Conservation (phyloP, 2,797 vertebrate genomes). For the Erethizon dorsatum region DNA sequence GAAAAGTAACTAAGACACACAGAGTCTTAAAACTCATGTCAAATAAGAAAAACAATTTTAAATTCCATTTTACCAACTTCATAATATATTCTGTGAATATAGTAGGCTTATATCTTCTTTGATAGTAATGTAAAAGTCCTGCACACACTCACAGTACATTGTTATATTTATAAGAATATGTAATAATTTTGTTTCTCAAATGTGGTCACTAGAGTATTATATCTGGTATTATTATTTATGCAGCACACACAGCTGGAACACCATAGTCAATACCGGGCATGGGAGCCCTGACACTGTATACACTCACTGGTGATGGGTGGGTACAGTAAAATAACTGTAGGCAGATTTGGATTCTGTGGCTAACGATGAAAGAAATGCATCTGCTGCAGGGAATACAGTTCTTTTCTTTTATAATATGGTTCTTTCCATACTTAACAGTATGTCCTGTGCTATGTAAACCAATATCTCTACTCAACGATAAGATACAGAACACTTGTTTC, state of each 20-base stretch:
- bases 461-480: background rate
- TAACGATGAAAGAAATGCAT: background rate
- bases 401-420: background rate
- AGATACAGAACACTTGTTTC: background rate
- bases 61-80: background rate
- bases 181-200: conserved; percentile 31
- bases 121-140: background rate
- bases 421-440: conserved; percentile 41
- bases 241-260: background rate
- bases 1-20: background rate
- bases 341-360: background rate
- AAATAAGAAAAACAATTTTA: conserved; percentile 49
- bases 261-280: background rate
- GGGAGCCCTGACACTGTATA: background rate
- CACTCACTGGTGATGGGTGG: background rate
- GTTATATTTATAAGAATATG: background rate
- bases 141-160: background rate
- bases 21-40: conserved; percentile 42
- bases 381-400: background rate
- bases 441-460: conserved; percentile 39
- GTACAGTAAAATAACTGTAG: background rate
- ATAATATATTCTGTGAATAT: background rate
- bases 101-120: background rate
- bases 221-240: background rate
- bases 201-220: background rate